Conservation (phyloP, 2,797 vertebrate genomes). For the Falco peregrinus region DNA sequence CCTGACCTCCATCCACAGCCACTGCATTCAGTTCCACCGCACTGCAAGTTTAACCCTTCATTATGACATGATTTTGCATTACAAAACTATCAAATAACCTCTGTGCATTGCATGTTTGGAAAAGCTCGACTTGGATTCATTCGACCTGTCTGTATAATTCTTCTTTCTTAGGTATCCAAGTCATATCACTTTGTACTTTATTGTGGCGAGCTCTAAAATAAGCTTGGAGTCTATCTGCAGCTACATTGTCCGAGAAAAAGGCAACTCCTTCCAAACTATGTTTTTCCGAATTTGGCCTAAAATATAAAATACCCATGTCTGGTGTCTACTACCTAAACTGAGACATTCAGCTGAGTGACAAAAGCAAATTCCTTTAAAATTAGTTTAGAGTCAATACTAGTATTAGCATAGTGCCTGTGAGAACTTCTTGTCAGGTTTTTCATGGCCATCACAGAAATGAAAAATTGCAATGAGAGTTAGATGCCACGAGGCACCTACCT, state of each 20-base stretch:
- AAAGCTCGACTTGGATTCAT: neutral
- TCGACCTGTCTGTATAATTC: neutral
- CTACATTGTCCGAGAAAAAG: neutral
- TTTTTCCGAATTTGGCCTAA: neutral
- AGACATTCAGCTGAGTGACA: neutral
- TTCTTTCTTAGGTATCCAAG: neutral
- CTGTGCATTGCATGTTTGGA: neutral
- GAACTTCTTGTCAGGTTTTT: neutral
- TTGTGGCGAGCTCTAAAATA: neutral
- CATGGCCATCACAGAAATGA: neutral
- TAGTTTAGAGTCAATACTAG: slow-evolving; percentile 24
- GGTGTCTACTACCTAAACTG: neutral
- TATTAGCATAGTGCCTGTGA: slow-evolving; percentile 2
- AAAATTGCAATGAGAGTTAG: neutral
- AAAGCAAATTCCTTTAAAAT: slow-evolving; percentile 32
- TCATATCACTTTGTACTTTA: neutral
- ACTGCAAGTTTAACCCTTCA: neutral
- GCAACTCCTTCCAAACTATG: neutral
- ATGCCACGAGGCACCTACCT: neutral
- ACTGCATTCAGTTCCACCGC: neutral
- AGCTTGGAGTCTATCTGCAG: neutral
- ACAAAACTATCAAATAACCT: neutral
- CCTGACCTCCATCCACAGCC: neutral
- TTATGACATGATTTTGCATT: neutral
- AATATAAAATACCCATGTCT: neutral